A percentile compares a stretch with the other conserved stretches of the same genome.
Evolutionary conservation across 2,888 invertebrate genomes (phyloP).

Genomic region (Silvanus unidentatus): DNA sequence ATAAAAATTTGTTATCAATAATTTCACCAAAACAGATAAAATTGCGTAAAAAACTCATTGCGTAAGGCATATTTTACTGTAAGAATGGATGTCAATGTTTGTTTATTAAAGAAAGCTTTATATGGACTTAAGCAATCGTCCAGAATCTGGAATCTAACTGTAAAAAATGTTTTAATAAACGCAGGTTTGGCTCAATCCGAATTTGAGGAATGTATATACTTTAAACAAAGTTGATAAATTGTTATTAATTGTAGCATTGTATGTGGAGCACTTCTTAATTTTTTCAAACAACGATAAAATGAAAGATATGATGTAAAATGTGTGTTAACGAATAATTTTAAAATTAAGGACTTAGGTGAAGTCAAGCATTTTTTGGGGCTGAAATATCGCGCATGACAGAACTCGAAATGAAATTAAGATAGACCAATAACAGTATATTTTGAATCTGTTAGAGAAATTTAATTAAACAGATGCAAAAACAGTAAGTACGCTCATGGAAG

Average conservation of each 20-base stretch:
- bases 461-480: slow-evolving; percentile 17
- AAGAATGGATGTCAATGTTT: too few species aligned
- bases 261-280: slow-evolving; percentile 26
- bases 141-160: slow-evolving; percentile 16
- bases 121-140: slow-evolving; percentile 23
- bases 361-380: slow-evolving; percentile 15
- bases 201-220: slow-evolving; percentile 19
- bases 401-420: slow-evolving; percentile 6
- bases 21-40: too few species aligned
- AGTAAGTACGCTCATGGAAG: slow-evolving; percentile 11
- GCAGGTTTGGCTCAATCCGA: slow-evolving; percentile 17
- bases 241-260: slow-evolving; percentile 15
- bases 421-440: slow-evolving; percentile 18
- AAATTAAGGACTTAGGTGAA: slow-evolving; percentile 17
- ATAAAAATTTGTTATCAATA: too few species aligned
- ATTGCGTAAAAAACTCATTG: too few species aligned
- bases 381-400: slow-evolving; percentile 10
- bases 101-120: slow-evolving; percentile 17
- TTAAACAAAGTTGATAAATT: slow-evolving; percentile 12
- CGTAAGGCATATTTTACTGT: too few species aligned
- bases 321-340: slow-evolving; percentile 17
- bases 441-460: slow-evolving; percentile 13
- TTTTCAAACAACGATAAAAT: slow-evolving; percentile 18
- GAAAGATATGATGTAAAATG: slow-evolving; percentile 14
- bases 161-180: slow-evolving; percentile 13